Conservation (phyloP, 2,113 vertebrate genomes). For the Epinephelus moara region DNA sequence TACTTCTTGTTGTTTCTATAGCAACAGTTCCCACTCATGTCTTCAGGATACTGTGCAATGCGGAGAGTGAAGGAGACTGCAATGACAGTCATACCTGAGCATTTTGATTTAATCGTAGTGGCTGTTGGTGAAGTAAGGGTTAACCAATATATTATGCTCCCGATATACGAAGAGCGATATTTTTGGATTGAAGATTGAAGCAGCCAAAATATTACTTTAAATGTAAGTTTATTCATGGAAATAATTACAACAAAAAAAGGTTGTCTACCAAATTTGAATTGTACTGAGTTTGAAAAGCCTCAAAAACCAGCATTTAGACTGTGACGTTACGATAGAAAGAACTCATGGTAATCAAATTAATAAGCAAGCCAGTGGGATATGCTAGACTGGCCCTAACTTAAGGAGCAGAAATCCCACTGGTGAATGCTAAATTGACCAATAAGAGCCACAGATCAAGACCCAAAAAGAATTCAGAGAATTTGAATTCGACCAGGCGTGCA, state of each 20-base stretch:
- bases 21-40: conserved; percentile 77
- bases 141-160: background rate
- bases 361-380: background rate
- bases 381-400: background rate
- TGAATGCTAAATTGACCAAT: background rate
- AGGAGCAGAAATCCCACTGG: background rate
- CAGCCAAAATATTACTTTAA: background rate
- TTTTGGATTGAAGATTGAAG: conserved; percentile 9
- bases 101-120: conserved; percentile 40
- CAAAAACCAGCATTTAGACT: background rate
- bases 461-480: background rate
- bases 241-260: background rate
- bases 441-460: background rate
- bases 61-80: conserved; percentile 44
- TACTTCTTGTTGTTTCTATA: conserved; percentile 79
- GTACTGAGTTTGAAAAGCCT: background rate
- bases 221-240: background rate
- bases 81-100: conserved; percentile 49
- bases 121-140: conserved; percentile 22
- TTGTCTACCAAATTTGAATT: background rate
- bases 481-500: background rate
- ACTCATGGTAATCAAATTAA: background rate
- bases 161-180: no score
- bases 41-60: conserved; percentile 72
- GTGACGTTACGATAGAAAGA: background rate